Evolutionary conservation across 2,888 invertebrate species (phyloP).

Genomic region (Herminia tarsipennalis): DNA sequence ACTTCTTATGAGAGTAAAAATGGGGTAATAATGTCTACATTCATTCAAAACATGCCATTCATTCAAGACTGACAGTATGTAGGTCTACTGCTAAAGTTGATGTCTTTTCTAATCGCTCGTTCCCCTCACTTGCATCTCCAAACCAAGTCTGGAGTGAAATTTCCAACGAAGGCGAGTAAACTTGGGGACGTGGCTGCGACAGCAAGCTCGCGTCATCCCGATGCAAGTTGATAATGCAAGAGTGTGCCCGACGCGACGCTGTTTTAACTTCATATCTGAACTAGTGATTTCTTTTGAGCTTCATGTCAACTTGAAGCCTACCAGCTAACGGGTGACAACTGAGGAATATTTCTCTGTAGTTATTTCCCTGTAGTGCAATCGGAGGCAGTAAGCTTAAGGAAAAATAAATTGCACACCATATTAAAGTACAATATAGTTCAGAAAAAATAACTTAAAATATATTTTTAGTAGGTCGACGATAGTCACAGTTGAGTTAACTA

Average conservation of each 20-base stretch:
- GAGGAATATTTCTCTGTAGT: no score
- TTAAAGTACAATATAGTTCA: no score
- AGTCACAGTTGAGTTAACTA: no score
- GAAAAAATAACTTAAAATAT: no score
- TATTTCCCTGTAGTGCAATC: background rate
- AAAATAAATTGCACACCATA: no score
- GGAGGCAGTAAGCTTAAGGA: no score
- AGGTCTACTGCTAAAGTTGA: background rate
- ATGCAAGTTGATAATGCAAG: conserved; percentile 77
- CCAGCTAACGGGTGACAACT: no score
- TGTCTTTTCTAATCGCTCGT: conserved; percentile 13
- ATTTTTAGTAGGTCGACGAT: no score
- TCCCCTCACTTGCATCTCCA: conserved; percentile 46
- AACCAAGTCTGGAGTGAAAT: conserved; percentile 80
- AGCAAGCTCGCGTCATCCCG: conserved; percentile 78
- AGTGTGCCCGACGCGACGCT: conserved; percentile 51
- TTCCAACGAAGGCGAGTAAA: conserved; percentile 79
- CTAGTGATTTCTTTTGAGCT: conserved; percentile 33
- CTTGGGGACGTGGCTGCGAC: conserved; percentile 81
- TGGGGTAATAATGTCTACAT: no score
- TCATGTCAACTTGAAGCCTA: conserved; percentile 1
- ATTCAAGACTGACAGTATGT: no score
- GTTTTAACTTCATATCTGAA: conserved; percentile 52
- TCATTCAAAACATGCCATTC: no score
- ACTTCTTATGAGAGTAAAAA: no score